Base-by-base conservation (phyloP, 2,888 invertebrate species). In the Netelia melanura region DNA sequence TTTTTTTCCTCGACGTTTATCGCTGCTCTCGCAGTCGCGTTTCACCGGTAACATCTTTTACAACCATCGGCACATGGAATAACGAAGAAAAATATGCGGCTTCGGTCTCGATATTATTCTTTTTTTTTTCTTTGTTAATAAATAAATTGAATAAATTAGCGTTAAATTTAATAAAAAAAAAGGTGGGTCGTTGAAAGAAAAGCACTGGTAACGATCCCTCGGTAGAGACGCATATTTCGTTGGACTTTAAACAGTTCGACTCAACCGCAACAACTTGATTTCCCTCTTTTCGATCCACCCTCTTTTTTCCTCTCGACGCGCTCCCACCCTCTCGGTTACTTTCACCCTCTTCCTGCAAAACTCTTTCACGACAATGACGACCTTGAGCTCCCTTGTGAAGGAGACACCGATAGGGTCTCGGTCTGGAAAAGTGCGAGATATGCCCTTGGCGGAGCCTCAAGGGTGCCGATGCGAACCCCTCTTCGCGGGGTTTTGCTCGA, bases 401-500 rank as follows among this genome's bases (percentile, higher is more conserved):
- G 56, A 54, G 21, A 21, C 25, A 44, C 21, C 6, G 56, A 56
- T 65, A 44, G 54, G 62, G 48, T 21, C 21, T n/a, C 25, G 8
- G 30, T 68, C 17, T 76, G 11, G 43, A 23, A 17, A n/a, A 48
- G 68, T 30, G 70, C 10, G 44, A 76, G 65, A 71, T 38, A 38
- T 72, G 65, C 72, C 81, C 52, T 78, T 70, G 52, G 62, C 68
- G 64, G 58, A 78, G 74, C 52, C 74, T 84, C 68, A 52, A 81
- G 76, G 72, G 74, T 62, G 54, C 25, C 65, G 54, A 38, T 21
- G 54, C 17, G 44, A 17, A 64, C 9, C 68, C 77, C 62, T 38
- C 38, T 38, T 38, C 38, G 61, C 56, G 52, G 43, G 48, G 70
- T 62, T 38, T n/a, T n/a, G n/a, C 56, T 62, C 56, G 56, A 65